Percentiles rank a stretch among this genome's conserved stretches.
These are phyloP conservation scores for Apamea monoglypha DNA, from an alignment of 2,888 invertebrate species.

Conservation along the genomic window DNA sequence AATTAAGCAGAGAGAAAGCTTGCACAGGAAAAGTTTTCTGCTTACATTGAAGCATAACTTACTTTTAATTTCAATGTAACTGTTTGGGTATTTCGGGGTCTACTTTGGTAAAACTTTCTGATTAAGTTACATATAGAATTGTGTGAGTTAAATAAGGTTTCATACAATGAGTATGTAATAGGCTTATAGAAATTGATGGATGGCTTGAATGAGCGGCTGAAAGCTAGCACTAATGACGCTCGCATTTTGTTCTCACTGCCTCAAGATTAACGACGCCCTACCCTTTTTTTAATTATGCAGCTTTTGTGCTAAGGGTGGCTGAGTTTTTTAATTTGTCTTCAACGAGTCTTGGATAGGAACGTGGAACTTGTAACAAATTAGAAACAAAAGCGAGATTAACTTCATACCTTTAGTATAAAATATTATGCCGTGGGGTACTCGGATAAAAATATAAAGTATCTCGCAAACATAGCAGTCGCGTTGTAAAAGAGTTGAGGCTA, in stretches of 20 bases:
- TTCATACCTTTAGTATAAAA: conserved; percentile 41
- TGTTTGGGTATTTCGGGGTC: conserved; percentile 7
- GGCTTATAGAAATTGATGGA: conserved; percentile 75
- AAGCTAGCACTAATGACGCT: conserved; percentile 73
- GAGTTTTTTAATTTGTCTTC: conserved; percentile 73
- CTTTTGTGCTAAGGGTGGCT: conserved; percentile 70
- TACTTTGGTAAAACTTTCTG: conserved; percentile 16
- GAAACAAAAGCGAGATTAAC: conserved; percentile 61
- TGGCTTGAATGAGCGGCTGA: conserved; percentile 64
- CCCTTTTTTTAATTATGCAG: conserved; percentile 83
- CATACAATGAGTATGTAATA: conserved; percentile 17
- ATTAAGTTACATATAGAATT: neutral
- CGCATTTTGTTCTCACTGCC: conserved; percentile 75
- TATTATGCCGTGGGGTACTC: conserved; percentile 20
- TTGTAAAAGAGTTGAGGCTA: conserved; percentile 39
- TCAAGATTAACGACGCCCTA: conserved; percentile 79
- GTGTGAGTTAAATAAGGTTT: conserved; percentile 24
- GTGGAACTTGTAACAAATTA: conserved; percentile 63
- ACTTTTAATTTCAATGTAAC: conserved; percentile 14
- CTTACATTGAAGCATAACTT: conserved; percentile 22
- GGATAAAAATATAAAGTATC: conserved; percentile 32
- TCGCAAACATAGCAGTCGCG: conserved; percentile 25
- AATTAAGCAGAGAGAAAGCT: conserved; percentile 22
- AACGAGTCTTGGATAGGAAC: conserved; percentile 56
- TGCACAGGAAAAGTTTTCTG: conserved; percentile 26